These are phyloP conservation scores for Aythya fuligula DNA, from an alignment of 2,797 vertebrate genomes.

Conservation along the genomic window DNA sequence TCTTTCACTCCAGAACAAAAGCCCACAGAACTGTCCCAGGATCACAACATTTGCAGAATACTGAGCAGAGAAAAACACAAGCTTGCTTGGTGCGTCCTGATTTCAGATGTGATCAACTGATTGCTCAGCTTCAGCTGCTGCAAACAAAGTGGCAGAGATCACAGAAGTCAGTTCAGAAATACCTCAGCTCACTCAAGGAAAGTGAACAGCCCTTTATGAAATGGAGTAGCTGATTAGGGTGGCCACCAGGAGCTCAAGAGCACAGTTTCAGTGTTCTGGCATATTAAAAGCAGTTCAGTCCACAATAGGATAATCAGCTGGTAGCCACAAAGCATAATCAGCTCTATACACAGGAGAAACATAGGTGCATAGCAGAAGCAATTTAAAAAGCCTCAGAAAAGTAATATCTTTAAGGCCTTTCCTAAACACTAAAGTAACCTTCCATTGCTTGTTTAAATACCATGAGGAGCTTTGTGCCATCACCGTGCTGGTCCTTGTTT, in stretches of 20 bases:
- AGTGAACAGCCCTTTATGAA: not conserved
- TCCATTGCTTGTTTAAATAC: not conserved
- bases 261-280: not conserved
- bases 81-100: not conserved
- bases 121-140: not conserved
- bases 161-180: too few relatives aligned
- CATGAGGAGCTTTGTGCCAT: not conserved
- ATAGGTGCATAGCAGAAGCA: not conserved
- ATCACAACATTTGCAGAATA: not conserved
- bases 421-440: not conserved
- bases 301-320: not conserved
- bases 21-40: not conserved
- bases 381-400: not conserved
- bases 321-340: not conserved
- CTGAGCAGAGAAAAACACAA: not conserved
- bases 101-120: not conserved
- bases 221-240: accelerated
- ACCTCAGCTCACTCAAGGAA: not conserved
- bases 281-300: not conserved
- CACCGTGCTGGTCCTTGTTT: too few relatives aligned
- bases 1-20: not conserved
- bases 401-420: not conserved
- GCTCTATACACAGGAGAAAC: not conserved
- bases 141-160: not conserved
- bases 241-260: not conserved